Evolutionary conservation across 2,888 invertebrate genomes (phyloP), one percentile per base, ranked within the genome.

Genomic region (Rhaphigaster nebulosa): DNA sequence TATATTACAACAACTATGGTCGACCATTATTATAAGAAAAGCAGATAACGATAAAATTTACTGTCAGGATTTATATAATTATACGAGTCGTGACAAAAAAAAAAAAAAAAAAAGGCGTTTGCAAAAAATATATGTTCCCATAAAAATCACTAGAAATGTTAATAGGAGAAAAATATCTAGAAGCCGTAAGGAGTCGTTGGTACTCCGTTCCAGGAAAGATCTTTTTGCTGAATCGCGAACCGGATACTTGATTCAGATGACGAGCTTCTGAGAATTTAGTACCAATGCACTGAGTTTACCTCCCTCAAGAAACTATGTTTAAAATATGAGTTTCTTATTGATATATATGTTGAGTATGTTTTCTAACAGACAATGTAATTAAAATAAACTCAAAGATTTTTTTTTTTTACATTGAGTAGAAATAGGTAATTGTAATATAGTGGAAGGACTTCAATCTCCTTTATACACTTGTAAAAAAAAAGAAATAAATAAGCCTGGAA

Each of bases 171-270:
- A 84, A 50, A 84, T 45, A 84, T 84, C 26, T 50, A 1, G 45
- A 45, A 84, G 45, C 84, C 45, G 45, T 45, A 41, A 18, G n/a
- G 84, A 84, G 84, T 84, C 45, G 45, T 84, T 84, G 84, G 84
- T 84, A 45, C 84, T 10, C 84, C n/a, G n/a, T 84, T 84, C 84
- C n/a, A n/a, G 50, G 84, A 84, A 80, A n/a, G 84, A 4, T 45
- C 84, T 84, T 84, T 84, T 84, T 84, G 84, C 84, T 84, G 84
- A 84, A 84, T 84, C 84, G 84, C 84, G 45, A 41, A 84, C 84
- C 84, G 84, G 84, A 84, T 84, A 84, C 45, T 45, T 84, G 84
- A n/a, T 84, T 84, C 84, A 45, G 84, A n/a, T 84, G 84, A 84
- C 45, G 45, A n/a, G 45, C n/a, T 84, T 84, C 84, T 84, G 26